These are phyloP conservation scores for Fukomys damarensis DNA, from an alignment of 2,113 vertebrate species.

Conservation along the genomic window DNA sequence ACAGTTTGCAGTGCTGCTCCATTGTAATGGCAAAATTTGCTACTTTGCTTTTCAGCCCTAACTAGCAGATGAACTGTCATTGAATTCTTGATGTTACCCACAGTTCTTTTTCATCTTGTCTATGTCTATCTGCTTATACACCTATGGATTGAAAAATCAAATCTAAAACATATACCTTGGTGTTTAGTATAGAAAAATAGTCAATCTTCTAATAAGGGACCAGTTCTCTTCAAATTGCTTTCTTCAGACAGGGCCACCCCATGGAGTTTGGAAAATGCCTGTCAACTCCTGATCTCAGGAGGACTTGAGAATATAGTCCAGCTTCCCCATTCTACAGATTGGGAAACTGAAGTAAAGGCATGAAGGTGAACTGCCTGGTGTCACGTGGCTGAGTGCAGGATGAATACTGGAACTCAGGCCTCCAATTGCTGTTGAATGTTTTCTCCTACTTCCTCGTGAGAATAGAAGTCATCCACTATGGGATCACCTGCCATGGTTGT, in stretches of 20 bases:
- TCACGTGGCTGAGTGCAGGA: background rate
- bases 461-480: background rate
- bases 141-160: background rate
- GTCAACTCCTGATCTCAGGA: background rate
- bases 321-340: background rate
- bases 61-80: background rate
- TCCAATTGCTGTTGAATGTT: background rate
- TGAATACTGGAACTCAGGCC: background rate
- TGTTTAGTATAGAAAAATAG: background rate
- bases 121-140: background rate
- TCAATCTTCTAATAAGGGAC: background rate
- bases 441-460: background rate
- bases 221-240: background rate
- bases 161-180: background rate
- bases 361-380: background rate
- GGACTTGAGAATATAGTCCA: background rate
- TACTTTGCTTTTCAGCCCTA: background rate
- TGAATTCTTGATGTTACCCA: background rate
- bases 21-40: background rate
- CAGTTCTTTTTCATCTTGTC: background rate
- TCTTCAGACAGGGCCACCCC: background rate
- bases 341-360: background rate
- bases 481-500: background rate
- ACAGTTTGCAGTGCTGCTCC: too few relatives aligned
- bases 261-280: background rate